phyloP scores from a whole-genome alignment of 2,888 invertebrate genomes.

The Eilema griseolum region DNA sequence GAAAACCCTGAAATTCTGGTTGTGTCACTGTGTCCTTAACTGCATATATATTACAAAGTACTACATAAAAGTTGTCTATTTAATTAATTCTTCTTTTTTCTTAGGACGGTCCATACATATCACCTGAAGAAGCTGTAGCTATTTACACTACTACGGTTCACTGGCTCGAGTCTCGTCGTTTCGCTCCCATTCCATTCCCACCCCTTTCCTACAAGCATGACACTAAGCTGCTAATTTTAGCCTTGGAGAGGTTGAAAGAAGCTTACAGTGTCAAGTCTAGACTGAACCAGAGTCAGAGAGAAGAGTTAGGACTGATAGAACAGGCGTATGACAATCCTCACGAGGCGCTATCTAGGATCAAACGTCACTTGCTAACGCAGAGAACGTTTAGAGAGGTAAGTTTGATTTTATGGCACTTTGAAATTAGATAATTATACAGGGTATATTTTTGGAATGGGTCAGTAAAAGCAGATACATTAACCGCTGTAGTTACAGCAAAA shows the following conservation, averaged over 20 bases:
- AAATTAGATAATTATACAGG: no score
- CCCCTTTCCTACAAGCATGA: conserved; percentile 99
- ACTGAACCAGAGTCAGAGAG: conserved; percentile 99
- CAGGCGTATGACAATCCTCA: conserved; percentile 99
- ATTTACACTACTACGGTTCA: conserved; percentile 99
- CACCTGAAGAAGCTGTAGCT: conserved; percentile 99
- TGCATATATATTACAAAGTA: no score
- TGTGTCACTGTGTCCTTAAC: no score
- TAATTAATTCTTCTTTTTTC: neutral
- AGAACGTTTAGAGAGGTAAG: conserved; percentile 98
- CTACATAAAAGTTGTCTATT: neutral
- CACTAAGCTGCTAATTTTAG: conserved; percentile 98
- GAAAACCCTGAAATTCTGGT: no score
- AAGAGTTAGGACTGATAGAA: conserved; percentile 99
- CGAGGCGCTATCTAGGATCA: conserved; percentile 99
- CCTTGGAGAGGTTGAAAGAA: conserved; percentile 98
- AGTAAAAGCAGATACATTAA: no score
- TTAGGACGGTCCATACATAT: conserved; percentile 99
- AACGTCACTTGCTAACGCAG: conserved; percentile 99
- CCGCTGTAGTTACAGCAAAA: no score
- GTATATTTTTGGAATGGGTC: no score
- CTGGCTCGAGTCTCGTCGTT: conserved; percentile 99
- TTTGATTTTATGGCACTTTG: conserved; percentile 22
- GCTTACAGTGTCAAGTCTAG: conserved; percentile 99
- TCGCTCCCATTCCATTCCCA: conserved; percentile 99